Conservation (phyloP, 2,888 invertebrate genomes). For the Phaonia tiefii region DNA sequence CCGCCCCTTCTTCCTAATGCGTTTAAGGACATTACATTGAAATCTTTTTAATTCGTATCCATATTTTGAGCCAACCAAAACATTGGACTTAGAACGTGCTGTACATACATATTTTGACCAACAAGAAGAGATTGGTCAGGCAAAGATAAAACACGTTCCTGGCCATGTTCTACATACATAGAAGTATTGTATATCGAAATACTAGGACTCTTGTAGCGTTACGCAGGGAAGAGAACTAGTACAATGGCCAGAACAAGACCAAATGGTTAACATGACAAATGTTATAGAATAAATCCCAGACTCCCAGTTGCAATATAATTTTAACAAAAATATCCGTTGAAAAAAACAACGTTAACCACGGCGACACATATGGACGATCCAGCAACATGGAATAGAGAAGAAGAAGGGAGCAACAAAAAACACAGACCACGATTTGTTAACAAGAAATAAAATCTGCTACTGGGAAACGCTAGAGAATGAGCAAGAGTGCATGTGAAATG, state of each 20-base stretch:
- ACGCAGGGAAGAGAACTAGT: neutral
- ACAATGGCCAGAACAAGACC: slow-evolving; percentile 39
- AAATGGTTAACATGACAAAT: slow-evolving; percentile 64
- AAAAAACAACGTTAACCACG: slow-evolving; percentile 8
- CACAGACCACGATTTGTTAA: slow-evolving; percentile 65
- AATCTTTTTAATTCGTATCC: neutral
- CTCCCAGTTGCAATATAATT: slow-evolving; percentile 69
- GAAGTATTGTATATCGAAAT: too few relatives aligned
- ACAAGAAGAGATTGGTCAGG: slow-evolving; percentile 57
- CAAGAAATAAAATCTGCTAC: slow-evolving; percentile 64
- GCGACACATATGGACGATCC: slow-evolving; percentile 38
- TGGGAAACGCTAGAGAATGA: slow-evolving; percentile 15
- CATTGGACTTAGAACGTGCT: slow-evolving; percentile 77
- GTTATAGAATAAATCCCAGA: slow-evolving; percentile 66
- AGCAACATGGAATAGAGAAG: neutral
- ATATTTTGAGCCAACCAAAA: slow-evolving; percentile 2
- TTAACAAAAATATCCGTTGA: slow-evolving; percentile 58
- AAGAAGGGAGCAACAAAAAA: too few relatives aligned
- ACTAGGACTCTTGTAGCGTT: too few relatives aligned
- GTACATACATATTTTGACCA: slow-evolving; percentile 78
- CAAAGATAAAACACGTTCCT: slow-evolving; percentile 76
- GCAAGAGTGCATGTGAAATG: slow-evolving; percentile 42
- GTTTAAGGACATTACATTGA: neutral
- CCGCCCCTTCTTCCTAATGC: too few relatives aligned
- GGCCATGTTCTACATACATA: slow-evolving; percentile 1